Conservation (phyloP, 2,797 vertebrate genomes). For the Cygnus olor region DNA sequence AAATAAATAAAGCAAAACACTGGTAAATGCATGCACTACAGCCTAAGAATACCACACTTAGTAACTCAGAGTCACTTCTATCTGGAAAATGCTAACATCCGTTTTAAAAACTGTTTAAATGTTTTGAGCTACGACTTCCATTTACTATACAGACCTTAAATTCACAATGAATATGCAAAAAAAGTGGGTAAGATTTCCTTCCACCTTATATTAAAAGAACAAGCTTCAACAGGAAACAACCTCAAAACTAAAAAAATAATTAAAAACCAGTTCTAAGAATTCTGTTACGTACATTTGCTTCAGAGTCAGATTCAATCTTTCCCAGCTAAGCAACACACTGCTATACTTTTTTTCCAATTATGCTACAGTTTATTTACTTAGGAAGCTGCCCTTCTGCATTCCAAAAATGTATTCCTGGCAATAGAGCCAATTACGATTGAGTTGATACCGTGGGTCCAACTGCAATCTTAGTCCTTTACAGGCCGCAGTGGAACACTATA, state of each 20-base stretch:
- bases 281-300: not conserved
- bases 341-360: not conserved
- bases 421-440: not conserved
- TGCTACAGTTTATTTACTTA: not conserved
- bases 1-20: not conserved
- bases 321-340: not conserved
- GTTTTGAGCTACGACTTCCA: not conserved
- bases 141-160: not conserved
- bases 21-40: not conserved
- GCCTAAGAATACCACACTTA: not conserved
- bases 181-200: not conserved
- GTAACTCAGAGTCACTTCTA: not conserved
- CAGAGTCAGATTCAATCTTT: not conserved
- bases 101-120: not conserved
- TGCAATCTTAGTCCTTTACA: not conserved
- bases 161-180: not conserved
- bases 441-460: not conserved
- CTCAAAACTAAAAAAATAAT: not conserved
- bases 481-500: not conserved
- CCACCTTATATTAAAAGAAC: not conserved
- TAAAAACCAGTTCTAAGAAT: not conserved
- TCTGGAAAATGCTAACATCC: not conserved
- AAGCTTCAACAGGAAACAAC: not conserved
- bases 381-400: not conserved
- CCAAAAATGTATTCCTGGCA: not conserved